Percentiles rank a stretch among this genome's conserved stretches.
Evolutionary conservation across 2,888 invertebrate genomes (phyloP).

Genomic region (Stratiomys singularior): DNA sequence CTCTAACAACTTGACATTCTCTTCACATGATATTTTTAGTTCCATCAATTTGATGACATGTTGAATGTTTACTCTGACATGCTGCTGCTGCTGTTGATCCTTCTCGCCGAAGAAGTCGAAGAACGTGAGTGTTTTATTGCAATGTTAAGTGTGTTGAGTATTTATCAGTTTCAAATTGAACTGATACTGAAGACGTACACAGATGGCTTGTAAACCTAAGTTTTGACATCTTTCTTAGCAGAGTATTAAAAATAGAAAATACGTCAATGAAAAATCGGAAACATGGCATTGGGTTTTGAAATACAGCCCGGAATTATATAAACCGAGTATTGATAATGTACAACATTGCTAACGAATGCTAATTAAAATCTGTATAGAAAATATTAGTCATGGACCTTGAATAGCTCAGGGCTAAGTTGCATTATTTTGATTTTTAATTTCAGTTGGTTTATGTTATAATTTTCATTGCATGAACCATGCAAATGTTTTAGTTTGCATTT

Average conservation of each 20-base stretch:
- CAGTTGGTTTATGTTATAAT: too few relatives aligned
- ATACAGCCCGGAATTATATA: too few relatives aligned
- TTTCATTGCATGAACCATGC: too few relatives aligned
- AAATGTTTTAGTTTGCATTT: too few relatives aligned
- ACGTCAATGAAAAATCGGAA: background rate
- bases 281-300: too few relatives aligned
- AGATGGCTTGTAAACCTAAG: background rate
- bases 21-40: background rate
- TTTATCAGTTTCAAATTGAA: background rate
- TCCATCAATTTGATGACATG: slow-evolving; percentile 10
- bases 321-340: too few relatives aligned
- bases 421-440: too few relatives aligned
- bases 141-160: background rate
- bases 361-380: too few relatives aligned
- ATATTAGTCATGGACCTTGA: too few relatives aligned
- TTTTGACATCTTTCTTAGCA: slow-evolving; percentile 2
- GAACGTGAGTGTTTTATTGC: background rate
- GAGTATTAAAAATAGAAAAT: background rate
- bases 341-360: too few relatives aligned
- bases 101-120: background rate
- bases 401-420: too few relatives aligned
- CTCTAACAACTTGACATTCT: slow-evolving; percentile 11
- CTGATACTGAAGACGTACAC: background rate
- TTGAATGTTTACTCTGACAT: slow-evolving; percentile 15
- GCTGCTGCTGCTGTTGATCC: background rate